Base-by-base conservation (phyloP, 2,797 vertebrate genomes). In the Heliangelus exortis region DNA sequence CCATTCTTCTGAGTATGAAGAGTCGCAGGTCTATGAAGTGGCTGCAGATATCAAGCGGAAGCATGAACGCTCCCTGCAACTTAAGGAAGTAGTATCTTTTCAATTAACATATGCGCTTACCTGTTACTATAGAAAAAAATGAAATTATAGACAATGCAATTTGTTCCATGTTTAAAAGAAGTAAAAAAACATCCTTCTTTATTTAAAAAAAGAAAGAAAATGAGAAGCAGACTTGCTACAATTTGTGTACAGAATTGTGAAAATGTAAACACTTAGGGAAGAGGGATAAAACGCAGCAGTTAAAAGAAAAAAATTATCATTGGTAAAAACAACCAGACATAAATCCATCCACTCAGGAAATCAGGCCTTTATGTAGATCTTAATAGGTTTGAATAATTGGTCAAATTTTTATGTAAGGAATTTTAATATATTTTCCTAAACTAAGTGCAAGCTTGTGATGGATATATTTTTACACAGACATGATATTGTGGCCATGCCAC, bases 31-130 rank as follows among this genome's bases (percentile, higher is more conserved):
- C 84, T 87, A 89, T 72, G 89, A 89, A 87, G 65, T 67, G 81
- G 63, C 87, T 92, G 75, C n/a, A 87, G 78, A 94, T 91, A 89
- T 94, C 89, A 93, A 93, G 76, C 74, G 93, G 55, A 86, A 93
- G 53, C 75, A 54, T 34, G 81, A 95, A 61, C 22, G 11, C 36
- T 87, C 41, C 15, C 18, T 18, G 33, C 4, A 18, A 71, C 78
- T 85, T 53, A 87, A 76, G 19, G 36, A 92, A 87, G 78, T 2
- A 89, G 3, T 1, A 7, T 62, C 76, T 89, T 82, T 71, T 8
- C 69, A 79, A 76, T 67, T 73, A 94, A 77, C 23, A 5, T 76
- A 18, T 15, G 13, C 72, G 66, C 8, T 92, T 86, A 73, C 28
- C 82, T 80, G 29, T 67, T 83, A 58, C 18, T 50, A 19, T 17